Base-by-base conservation (phyloP, 2,113 vertebrate genomes). In the Clarias macrocephalus region DNA sequence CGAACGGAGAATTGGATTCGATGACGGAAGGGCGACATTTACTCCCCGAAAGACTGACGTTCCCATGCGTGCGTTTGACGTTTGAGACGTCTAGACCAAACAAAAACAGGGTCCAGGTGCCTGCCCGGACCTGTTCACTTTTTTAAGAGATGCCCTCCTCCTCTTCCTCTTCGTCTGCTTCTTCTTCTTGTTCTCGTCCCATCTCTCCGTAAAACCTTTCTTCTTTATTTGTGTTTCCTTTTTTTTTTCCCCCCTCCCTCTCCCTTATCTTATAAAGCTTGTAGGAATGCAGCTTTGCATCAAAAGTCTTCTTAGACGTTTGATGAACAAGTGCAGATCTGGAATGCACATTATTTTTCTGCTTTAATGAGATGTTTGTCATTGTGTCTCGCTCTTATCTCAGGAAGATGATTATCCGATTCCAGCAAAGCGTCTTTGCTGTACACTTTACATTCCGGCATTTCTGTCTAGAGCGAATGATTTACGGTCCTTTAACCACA, bases 31-130 rank as follows among this genome's bases (percentile, higher is more conserved):
- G 23, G 80, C 9, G 80, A 66, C 81, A 54, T 28, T 52, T 66
- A 82, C 65, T 25, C 65, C 37, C 60, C 80, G n/a, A 42, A 25
- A n/a, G 81, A 3, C 37, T 21, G 23, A 60, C 16, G 57, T 60
- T 60, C 19, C 18, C 15, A 3, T 33, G 57, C 60, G 77, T 63
- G 15, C n/a, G 56, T 82, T 25, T 66, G 56, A 48, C 42, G 42
- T 48, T 48, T 48, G 63, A 85, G 89, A 88, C 86, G 65, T 28
- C 90, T 83, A 94, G 93, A 94, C 92, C 88, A 93, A 93, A 94
- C 91, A 91, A 91, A 91, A 93, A 90, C 93, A 90, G 77, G n/a
- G 73, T 80, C 86, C 88, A 92, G 86, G 88, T 91, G 90, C 93
- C 37, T 88, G 90, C 77, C 91, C 91, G 85, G 86, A 89, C 93